These are phyloP conservation scores for Rhincodon typus DNA, from an alignment of 2,797 vertebrate genomes.

Conservation along the genomic window DNA sequence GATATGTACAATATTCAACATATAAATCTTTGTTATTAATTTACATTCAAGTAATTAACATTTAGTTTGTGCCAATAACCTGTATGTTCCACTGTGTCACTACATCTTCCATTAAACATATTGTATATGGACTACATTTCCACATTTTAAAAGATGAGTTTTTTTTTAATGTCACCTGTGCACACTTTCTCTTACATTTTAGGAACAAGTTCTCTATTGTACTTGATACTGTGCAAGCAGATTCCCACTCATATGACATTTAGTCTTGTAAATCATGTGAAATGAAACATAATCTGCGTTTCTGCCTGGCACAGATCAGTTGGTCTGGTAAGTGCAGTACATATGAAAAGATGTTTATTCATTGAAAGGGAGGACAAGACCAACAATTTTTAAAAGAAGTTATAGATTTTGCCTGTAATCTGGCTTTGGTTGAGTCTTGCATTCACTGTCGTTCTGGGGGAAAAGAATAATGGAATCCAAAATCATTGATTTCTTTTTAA, in stretches of 20 bases:
- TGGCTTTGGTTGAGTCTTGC: neutral
- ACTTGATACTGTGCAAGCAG: neutral
- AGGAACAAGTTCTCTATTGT: neutral
- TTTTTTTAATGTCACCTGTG: neutral
- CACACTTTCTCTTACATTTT: neutral
- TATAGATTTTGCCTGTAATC: neutral
- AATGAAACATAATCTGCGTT: neutral
- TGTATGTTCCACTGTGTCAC: neutral
- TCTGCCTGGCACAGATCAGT: neutral
- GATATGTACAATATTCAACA: constrained; percentile 13
- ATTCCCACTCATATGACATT: neutral
- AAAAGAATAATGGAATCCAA: neutral
- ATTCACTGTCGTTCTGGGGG: neutral
- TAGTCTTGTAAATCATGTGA: neutral
- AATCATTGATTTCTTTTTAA: neutral
- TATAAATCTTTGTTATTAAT: neutral
- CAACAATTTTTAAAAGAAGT: neutral
- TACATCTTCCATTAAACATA: constrained; percentile 25
- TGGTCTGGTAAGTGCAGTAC: neutral
- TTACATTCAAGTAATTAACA: constrained; percentile 24
- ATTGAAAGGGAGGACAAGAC: neutral
- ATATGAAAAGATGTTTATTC: neutral
- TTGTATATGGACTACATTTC: constrained; percentile 19
- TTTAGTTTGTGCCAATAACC: constrained; percentile 16
- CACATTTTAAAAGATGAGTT: constrained; percentile 11